Evolutionary conservation across 2,888 invertebrate genomes (phyloP), one percentile per base, ranked within the genome.

Genomic region (Pachymerium ferrugineum): DNA sequence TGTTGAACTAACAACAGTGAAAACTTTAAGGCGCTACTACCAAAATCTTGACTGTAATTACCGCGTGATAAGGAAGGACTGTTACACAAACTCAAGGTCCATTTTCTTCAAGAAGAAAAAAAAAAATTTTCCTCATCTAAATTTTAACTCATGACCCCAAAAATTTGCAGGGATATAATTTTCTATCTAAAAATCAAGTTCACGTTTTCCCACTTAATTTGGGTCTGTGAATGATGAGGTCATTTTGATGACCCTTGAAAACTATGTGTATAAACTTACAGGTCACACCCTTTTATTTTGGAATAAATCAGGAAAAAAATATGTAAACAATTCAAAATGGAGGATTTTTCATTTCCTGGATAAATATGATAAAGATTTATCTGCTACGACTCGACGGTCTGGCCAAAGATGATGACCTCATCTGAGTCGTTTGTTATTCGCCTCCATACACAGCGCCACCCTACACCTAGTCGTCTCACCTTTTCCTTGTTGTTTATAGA

Each of bases 11-110:
- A 25, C 10, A 4, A 22, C 16, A 19, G 47, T 4, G n/a, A 12
- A 10, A 28, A 62, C 10, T 62, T 22, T 22, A 2, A 25, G 62
- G 3, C 16, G 12, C 28, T 22, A 28, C 62, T 62, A 62, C 62
- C n/a, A 28, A 28, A 14, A 28, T 0, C 25, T 25, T n/a, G 62
- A 6, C 25, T 62, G 62, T 62, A 62, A 62, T 62, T 62, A 62
- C 62, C 28, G 62, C 62, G 62, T 62, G 62, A 62, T 62, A 62
- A 62, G 62, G 62, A 62, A 62, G 62, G 62, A 62, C 62, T 62
- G n/a, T n/a, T n/a, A n/a, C 10, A 16, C 38, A 10, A 62, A 25
- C 28, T 25, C 62, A 25, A 62, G 62, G 62, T 38, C 38, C 38
- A 14, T n/a, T n/a, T n/a, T n/a, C n/a, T n/a, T n/a, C n/a, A n/a